A percentile compares a stretch with the other conserved stretches of the same genome.
phyloP scores from a whole-genome alignment of 2,797 vertebrate genomes.

The Paramormyrops hopkinsi region DNA sequence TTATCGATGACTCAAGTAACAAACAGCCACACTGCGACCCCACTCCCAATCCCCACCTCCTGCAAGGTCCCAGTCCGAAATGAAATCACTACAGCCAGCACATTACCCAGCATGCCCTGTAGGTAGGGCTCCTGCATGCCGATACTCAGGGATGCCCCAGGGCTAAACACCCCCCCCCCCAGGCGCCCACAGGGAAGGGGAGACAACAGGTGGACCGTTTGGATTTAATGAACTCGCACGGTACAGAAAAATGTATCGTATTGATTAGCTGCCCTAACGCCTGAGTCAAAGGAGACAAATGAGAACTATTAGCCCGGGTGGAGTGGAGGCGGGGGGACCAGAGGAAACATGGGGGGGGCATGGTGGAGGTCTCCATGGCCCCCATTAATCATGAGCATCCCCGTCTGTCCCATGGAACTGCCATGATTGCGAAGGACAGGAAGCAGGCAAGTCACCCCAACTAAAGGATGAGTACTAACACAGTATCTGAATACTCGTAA shows the following conservation, averaged over 20 bases:
- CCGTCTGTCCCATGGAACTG: not conserved
- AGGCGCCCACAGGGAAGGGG: slow-evolving; percentile 27
- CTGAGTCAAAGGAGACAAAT: slow-evolving; percentile 56
- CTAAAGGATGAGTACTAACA: not conserved
- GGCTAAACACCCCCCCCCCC: slow-evolving; percentile 34
- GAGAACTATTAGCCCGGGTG: slow-evolving; percentile 56
- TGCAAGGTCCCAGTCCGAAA: not conserved
- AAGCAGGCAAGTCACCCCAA: not conserved
- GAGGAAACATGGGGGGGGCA: slow-evolving; percentile 26
- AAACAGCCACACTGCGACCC: not conserved
- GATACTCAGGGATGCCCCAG: slow-evolving; percentile 41
- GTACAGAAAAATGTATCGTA: slow-evolving; percentile 60
- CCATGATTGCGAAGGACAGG: not conserved
- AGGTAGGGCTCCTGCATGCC: slow-evolving; percentile 24
- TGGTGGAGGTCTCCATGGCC: slow-evolving; percentile 3
- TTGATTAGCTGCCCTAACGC: slow-evolving; percentile 58
- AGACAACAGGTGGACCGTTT: slow-evolving; percentile 59
- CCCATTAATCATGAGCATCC: slow-evolving; percentile 15
- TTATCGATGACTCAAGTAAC: not conserved
- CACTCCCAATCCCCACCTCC: not conserved
- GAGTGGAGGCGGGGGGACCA: slow-evolving; percentile 47
- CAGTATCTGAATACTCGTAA: not conserved
- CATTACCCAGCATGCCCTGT: slow-evolving; percentile 28
- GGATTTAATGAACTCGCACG: slow-evolving; percentile 61
- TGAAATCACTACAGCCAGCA: slow-evolving; percentile 21